Conservation (phyloP, 1,140 invertebrate species). For the Lordiphosa collinella region DNA sequence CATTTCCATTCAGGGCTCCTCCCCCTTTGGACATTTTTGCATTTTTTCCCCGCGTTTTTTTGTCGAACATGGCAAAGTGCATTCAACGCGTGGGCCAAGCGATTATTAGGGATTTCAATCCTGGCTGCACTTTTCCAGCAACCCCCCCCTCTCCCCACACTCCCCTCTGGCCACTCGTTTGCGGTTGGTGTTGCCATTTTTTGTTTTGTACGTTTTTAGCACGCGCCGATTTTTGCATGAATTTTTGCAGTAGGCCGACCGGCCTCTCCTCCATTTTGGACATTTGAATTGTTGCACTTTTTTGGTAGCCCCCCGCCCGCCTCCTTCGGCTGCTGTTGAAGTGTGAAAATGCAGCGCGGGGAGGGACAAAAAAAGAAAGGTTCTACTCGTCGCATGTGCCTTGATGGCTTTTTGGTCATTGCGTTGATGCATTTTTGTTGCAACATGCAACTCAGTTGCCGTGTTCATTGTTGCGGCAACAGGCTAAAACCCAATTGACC, state of each 20-base stretch:
- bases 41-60: slow-evolving; percentile 46
- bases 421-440: slow-evolving; percentile 70
- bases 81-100: slow-evolving; percentile 47
- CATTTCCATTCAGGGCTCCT: slow-evolving; percentile 45
- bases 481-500: slow-evolving; percentile 67
- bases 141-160: no score
- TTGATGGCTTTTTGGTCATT: slow-evolving; percentile 42
- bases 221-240: slow-evolving; percentile 60
- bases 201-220: slow-evolving; percentile 20
- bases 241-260: slow-evolving; percentile 64
- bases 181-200: slow-evolving; percentile 62
- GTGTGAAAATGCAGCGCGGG: slow-evolving; percentile 64
- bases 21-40: slow-evolving; percentile 42
- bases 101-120: slow-evolving; percentile 76
- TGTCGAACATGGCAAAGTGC: slow-evolving; percentile 37
- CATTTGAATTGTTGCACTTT: no score
- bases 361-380: slow-evolving; percentile 25
- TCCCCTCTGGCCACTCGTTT: slow-evolving; percentile 52
- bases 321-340: slow-evolving; percentile 37
- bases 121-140: slow-evolving; percentile 61
- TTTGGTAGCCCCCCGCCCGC: not conserved
- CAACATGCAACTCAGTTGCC: slow-evolving; percentile 49
- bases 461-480: slow-evolving; percentile 56
- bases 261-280: slow-evolving; percentile 1
- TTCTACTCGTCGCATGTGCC: slow-evolving; percentile 2